Evolutionary conservation across 2,888 invertebrate species (phyloP), one percentile per base, ranked within the genome.

Genomic region (Calameuta filiformis): DNA sequence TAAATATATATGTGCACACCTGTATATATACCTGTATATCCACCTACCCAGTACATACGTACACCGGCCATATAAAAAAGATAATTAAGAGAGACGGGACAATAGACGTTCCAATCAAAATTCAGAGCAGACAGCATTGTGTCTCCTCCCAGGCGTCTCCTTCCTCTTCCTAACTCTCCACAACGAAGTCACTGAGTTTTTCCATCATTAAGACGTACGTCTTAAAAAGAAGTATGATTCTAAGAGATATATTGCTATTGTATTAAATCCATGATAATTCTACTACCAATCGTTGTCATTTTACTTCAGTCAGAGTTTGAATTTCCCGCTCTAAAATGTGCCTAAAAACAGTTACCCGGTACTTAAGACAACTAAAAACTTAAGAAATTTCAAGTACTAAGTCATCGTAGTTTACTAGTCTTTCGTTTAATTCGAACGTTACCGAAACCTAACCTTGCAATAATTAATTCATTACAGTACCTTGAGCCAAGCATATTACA

Each of bases 101-200:
- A 83, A 83, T 81, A 82, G 82, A 71, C 76, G 77, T 79, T 79
- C 83, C 82, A 82, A 85, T 85, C 83, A 80, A 83, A 83, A 86
- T 84, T 83, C 83, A 81, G 68, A 75, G 75, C 78, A 68, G 84
- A 83, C 84, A 79, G 80, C 80, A 86, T 87, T 87, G 84, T 87
- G 77, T 79, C 73, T 73, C 77, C 75, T 73, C 73, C 73, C 68
- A 73, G 75, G 75, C 69, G 78, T 84, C 33, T 83, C 84, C 79
- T 78, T 82, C 79, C 68, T 69, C 34, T 34, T 73, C 11, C 71
- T 81, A 75, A 69, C 40, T 68, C 71, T 34, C 15, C 71, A 71
- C 71, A 71, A 33, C 12, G 68, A 69, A 76, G 73, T 68, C 31
- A 35, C n/a, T 34, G 74, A 74, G 3, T 34, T 34, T 30, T 30